Evolutionary conservation across 2,113 vertebrate species (phyloP).

Genomic region (Murina feae): DNA sequence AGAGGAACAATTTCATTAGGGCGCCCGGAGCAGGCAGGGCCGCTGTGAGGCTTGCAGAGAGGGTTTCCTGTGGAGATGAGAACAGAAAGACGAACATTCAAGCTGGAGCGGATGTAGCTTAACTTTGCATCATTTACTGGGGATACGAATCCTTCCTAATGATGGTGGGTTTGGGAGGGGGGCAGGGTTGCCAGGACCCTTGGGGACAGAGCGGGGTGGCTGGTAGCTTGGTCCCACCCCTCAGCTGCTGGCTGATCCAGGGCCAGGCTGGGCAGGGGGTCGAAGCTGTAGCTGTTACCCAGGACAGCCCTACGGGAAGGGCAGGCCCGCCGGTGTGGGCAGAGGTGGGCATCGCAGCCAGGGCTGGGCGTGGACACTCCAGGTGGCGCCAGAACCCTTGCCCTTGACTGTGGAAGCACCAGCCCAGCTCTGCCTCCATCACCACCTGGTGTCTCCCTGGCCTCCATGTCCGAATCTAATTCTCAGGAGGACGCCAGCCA

Average conservation of each 20-base stretch:
- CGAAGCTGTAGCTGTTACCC: fast-evolving
- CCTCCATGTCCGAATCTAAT: fast-evolving
- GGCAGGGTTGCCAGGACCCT: conserved; percentile 71
- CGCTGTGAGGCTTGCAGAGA: conserved; percentile 76
- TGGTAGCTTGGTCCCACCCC: conserved; percentile 62
- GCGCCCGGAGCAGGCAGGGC: conserved; percentile 79
- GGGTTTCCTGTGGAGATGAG: conserved; percentile 83
- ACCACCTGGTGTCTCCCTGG: fast-evolving
- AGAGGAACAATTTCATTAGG: conserved; percentile 88
- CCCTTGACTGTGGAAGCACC: fast-evolving
- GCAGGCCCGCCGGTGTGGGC: neutral
- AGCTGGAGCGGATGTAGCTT: conserved; percentile 80
- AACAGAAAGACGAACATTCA: conserved; percentile 83
- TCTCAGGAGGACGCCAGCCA: fast-evolving
- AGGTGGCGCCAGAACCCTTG: fast-evolving
- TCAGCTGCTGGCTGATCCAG: neutral
- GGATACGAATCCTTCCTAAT: conserved; percentile 79
- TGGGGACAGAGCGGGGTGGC: conserved; percentile 53
- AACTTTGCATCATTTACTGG: conserved; percentile 82
- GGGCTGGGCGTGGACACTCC: fast-evolving
- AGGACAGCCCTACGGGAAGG: fast-evolving
- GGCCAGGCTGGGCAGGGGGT: fast-evolving
- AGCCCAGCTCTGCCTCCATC: neutral
- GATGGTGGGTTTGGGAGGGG: conserved; percentile 77
- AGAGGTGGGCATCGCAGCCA: fast-evolving